These are phyloP conservation scores for Bettongia penicillata DNA, from an alignment of 2,113 vertebrate species.

Conservation along the genomic window DNA sequence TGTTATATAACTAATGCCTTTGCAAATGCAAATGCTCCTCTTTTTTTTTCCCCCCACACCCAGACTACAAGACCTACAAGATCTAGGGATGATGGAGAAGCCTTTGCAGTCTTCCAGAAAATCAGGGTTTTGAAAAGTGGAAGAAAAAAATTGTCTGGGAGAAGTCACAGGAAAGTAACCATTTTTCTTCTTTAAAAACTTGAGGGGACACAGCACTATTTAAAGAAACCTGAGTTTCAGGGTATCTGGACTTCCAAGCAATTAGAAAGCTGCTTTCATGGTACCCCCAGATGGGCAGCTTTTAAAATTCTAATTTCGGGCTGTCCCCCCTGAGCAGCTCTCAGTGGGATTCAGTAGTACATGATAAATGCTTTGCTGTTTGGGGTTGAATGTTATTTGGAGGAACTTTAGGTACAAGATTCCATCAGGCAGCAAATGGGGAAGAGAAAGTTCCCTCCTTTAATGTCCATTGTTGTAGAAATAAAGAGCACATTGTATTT, in stretches of 20 bases:
- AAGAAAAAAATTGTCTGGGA: constrained; percentile 27
- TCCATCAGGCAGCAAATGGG: constrained; percentile 58
- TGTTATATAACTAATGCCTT: constrained; percentile 57
- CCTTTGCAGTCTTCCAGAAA: constrained; percentile 4
- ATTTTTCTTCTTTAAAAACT: neutral
- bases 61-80: constrained; percentile 16
- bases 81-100: neutral
- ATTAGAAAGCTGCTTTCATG: constrained; percentile 60
- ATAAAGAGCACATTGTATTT: constrained; percentile 56
- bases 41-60: constrained; percentile 33
- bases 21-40: constrained; percentile 45
- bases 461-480: constrained; percentile 55
- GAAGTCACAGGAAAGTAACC: neutral
- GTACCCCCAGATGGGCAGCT: constrained; percentile 48
- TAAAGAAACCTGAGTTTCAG: neutral
- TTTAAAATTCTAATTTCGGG: constrained; percentile 68
- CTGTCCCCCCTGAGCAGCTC: constrained; percentile 69
- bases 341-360: constrained; percentile 68
- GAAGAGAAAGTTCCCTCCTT: constrained; percentile 16
- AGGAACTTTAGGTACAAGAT: constrained; percentile 20
- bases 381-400: constrained; percentile 18
- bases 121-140: neutral
- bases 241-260: constrained; percentile 3
- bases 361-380: constrained; percentile 35
- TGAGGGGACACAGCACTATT: neutral